Conservation (phyloP, 2,113 vertebrate genomes). For the Bufo gargarizans region DNA sequence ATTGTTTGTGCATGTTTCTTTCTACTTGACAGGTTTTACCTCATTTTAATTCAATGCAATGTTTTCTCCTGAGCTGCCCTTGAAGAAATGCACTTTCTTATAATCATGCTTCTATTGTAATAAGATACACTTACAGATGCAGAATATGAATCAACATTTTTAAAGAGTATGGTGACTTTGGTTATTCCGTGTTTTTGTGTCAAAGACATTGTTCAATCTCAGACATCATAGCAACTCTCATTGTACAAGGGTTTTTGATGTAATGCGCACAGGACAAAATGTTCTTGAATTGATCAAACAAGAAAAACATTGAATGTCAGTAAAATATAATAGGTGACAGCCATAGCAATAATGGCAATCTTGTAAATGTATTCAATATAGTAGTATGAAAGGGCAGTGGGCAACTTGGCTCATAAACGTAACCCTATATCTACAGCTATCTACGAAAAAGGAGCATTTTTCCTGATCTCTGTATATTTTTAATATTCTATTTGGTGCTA, state of each 20-base stretch:
- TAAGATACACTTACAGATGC: slow-evolving; percentile 19
- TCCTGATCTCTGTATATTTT: background rate
- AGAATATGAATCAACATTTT: slow-evolving; percentile 34
- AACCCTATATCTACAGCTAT: no score
- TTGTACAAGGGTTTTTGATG: background rate
- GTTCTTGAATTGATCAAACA: background rate
- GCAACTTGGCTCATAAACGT: no score
- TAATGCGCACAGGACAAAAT: background rate
- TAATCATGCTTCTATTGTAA: slow-evolving; percentile 35
- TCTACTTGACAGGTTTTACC: background rate
- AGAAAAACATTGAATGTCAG: background rate
- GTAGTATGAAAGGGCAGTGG: background rate
- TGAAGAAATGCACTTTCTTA: slow-evolving; percentile 39
- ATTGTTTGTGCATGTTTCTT: background rate
- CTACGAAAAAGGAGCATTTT: background rate
- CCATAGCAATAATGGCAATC: background rate
- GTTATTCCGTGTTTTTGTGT: background rate
- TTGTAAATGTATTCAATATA: background rate
- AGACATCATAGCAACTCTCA: background rate
- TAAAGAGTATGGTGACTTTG: slow-evolving; percentile 7
- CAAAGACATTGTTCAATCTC: background rate
- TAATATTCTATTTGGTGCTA: no score
- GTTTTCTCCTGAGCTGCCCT: slow-evolving; percentile 37
- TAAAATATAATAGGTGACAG: background rate
- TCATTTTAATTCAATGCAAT: slow-evolving; percentile 41